A percentile compares a stretch with the other conserved stretches of the same genome.
phyloP scores from a whole-genome alignment of 2,113 vertebrate species.

The Microcebus murinus region DNA sequence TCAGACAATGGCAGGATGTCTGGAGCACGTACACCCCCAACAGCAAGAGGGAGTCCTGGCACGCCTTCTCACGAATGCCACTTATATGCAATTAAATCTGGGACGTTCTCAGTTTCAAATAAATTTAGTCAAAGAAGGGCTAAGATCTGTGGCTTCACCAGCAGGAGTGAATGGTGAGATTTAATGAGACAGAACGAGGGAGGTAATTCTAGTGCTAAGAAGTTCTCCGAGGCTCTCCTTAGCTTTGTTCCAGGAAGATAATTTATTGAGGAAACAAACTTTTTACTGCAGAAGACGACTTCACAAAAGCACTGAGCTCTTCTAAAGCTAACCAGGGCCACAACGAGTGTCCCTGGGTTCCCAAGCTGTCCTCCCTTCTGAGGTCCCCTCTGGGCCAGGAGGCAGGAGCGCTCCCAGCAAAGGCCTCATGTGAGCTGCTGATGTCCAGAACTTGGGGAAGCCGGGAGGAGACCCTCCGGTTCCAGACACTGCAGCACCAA shows the following conservation, averaged over 20 bases:
- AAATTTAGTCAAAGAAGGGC: background rate
- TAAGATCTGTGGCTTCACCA: background rate
- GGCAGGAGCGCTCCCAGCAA: background rate
- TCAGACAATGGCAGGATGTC: background rate
- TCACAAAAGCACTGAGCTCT: background rate
- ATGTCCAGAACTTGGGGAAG: fast-evolving
- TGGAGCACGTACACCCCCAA: background rate
- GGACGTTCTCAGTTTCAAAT: background rate
- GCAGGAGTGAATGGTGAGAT: background rate
- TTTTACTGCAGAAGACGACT: background rate
- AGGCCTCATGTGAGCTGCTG: background rate
- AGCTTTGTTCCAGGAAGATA: background rate
- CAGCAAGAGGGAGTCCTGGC: background rate
- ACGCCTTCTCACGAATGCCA: background rate
- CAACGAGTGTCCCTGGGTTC: background rate
- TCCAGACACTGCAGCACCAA: background rate
- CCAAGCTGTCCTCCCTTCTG: background rate
- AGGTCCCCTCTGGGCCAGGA: background rate
- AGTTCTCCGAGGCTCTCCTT: background rate
- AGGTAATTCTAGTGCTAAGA: background rate
- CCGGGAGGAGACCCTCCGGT: fast-evolving
- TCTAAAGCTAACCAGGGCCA: background rate
- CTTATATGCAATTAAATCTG: background rate
- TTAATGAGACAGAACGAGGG: background rate
- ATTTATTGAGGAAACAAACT: background rate